Percentiles rank a stretch among this genome's conserved stretches.
Conservation (phyloP, 2,888 invertebrate species). For the Diogma glabrata region DNA sequence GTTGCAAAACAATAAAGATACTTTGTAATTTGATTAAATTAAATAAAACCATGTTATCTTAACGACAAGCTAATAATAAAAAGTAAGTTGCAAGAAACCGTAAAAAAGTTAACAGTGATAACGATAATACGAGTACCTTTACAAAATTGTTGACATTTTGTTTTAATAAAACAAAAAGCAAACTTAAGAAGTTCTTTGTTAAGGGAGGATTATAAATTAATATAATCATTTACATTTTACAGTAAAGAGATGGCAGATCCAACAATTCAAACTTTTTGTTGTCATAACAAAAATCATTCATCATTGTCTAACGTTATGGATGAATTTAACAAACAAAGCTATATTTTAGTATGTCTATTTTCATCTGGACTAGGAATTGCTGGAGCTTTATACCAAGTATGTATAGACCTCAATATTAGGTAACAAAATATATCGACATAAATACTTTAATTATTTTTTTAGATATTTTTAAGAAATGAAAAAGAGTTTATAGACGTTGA, state of each 20-base stretch:
- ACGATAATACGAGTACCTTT: too few relatives aligned
- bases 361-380: constrained; percentile 62
- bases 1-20: too few relatives aligned
- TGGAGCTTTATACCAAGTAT: constrained; percentile 69
- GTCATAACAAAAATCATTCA: constrained; percentile 54
- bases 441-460: constrained; percentile 9
- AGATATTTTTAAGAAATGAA: constrained; percentile 54
- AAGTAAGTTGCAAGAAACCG: too few relatives aligned
- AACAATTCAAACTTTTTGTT: constrained; percentile 57
- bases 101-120: too few relatives aligned
- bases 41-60: too few relatives aligned
- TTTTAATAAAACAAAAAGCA: background rate
- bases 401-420: constrained; percentile 17
- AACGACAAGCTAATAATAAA: too few relatives aligned
- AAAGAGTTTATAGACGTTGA: constrained; percentile 38
- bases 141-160: background rate
- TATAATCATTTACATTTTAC: too few relatives aligned
- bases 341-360: constrained; percentile 60
- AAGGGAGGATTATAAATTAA: background rate
- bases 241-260: constrained; percentile 80
- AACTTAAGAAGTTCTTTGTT: background rate
- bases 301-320: constrained; percentile 53
- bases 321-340: constrained; percentile 61
- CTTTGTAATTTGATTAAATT: too few relatives aligned
- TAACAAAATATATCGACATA: background rate